Evolutionary conservation across 2,113 vertebrate species (phyloP).

Genomic region (Marmota monax): DNA sequence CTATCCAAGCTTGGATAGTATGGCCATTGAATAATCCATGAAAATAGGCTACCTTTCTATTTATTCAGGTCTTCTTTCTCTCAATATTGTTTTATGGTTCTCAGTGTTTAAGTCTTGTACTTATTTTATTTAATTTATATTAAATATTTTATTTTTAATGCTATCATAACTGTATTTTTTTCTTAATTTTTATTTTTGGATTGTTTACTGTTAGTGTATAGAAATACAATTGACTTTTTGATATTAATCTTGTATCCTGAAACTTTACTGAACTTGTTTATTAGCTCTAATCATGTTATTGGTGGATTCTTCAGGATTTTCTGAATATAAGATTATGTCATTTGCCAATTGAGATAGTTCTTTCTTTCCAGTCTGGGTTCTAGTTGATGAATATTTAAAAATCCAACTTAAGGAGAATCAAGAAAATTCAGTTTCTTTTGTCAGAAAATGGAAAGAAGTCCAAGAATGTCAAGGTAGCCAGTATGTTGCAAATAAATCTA

Average conservation of each 20-base stretch:
- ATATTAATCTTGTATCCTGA: not conserved
- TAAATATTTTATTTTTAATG: slow-evolving; percentile 50
- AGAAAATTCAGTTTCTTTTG: slow-evolving; percentile 25
- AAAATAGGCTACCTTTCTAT: not conserved
- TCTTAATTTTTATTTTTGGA: not conserved
- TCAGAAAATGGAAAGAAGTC: not conserved
- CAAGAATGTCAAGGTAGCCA: not conserved
- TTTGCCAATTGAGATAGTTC: not conserved
- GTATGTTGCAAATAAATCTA: slow-evolving; percentile 29
- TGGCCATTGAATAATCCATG: not conserved
- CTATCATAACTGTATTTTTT: not conserved
- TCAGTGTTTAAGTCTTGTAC: not conserved
- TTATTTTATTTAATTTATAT: not conserved
- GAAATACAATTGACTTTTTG: slow-evolving; percentile 3
- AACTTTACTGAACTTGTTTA: not conserved
- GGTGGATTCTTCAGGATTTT: not conserved
- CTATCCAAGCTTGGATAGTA: not conserved
- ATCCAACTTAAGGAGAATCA: not conserved
- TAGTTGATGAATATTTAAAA: not conserved
- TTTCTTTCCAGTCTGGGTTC: not conserved
- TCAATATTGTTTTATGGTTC: slow-evolving; percentile 34
- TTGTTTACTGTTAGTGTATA: not conserved
- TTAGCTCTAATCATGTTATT: not conserved
- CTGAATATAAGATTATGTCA: not conserved
- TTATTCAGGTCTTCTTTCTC: not conserved